Conservation (phyloP, 2,888 invertebrate species). For the Laothoe populi region DNA sequence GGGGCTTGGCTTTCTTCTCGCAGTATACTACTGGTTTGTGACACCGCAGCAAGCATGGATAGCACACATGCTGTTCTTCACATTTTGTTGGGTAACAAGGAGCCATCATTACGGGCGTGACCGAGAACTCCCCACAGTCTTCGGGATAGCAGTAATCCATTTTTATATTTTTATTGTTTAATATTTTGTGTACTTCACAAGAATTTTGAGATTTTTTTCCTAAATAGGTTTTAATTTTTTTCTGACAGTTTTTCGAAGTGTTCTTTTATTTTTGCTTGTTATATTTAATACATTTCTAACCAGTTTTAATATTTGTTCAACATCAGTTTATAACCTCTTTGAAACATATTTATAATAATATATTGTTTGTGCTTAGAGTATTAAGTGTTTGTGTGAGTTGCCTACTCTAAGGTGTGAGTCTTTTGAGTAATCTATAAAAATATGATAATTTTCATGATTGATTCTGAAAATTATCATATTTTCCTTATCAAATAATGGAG, state of each 20-base stretch:
- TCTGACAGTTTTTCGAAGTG: conserved; percentile 27
- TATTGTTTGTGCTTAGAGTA: not conserved
- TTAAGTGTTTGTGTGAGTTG: too few relatives aligned
- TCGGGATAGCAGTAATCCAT: conserved; percentile 64
- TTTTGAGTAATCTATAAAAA: too few relatives aligned
- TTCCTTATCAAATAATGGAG: too few relatives aligned
- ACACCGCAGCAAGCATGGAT: conserved; percentile 61
- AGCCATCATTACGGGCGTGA: conserved; percentile 59
- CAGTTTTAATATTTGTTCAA: not conserved
- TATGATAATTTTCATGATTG: too few relatives aligned
- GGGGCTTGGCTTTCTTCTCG: conserved; percentile 45
- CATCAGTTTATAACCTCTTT: not conserved
- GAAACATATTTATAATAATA: not conserved
- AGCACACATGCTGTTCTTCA: conserved; percentile 50
- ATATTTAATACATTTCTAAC: not conserved
- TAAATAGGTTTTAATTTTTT: conserved; percentile 32
- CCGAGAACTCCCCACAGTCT: conserved; percentile 57
- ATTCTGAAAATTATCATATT: too few relatives aligned
- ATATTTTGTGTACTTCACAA: conserved; percentile 42
- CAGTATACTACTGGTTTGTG: conserved; percentile 48
- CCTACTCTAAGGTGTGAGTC: too few relatives aligned
- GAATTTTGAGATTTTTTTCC: conserved; percentile 45
- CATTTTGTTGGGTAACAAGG: conserved; percentile 48
- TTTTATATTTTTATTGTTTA: conserved; percentile 38
- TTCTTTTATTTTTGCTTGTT: not conserved